Evolutionary conservation across 2,113 vertebrate species (phyloP).

Genomic region (Acrocephalus arundinaceus): DNA sequence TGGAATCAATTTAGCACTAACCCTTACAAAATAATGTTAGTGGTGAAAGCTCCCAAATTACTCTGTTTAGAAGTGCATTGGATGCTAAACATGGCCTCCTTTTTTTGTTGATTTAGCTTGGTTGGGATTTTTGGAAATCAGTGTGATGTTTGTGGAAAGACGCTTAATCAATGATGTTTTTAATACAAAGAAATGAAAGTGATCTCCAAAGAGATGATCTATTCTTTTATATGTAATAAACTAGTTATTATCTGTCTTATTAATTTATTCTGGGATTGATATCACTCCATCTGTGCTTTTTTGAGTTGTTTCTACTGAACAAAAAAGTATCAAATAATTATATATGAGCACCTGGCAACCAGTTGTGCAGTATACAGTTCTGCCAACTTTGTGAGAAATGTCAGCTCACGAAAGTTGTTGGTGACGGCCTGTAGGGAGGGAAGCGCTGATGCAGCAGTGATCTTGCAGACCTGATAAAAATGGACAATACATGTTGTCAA

Average conservation of each 20-base stretch:
- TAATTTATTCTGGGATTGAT: constrained; percentile 42
- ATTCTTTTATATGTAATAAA: background rate
- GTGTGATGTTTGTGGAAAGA: background rate
- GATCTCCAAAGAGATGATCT: background rate
- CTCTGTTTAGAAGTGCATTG: background rate
- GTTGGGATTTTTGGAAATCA: background rate
- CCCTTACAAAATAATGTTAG: background rate
- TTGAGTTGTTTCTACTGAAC: constrained; percentile 24
- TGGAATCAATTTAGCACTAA: background rate
- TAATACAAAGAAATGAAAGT: background rate
- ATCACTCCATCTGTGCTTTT: constrained; percentile 33
- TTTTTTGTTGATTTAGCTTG: background rate
- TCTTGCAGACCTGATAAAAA: background rate
- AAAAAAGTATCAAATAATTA: constrained; percentile 49
- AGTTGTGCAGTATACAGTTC: background rate
- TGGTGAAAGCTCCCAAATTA: background rate
- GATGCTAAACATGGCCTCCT: background rate
- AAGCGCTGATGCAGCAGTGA: background rate
- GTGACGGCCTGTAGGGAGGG: background rate
- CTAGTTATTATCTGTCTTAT: background rate
- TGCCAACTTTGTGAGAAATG: background rate
- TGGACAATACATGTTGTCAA: background rate
- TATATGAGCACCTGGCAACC: constrained; percentile 21
- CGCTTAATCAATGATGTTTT: background rate
- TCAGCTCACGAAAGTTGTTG: background rate